Evolutionary conservation across 1,140 invertebrate genomes (phyloP), one percentile per base, ranked within the genome.

Genomic region (Drosophila orena): DNA sequence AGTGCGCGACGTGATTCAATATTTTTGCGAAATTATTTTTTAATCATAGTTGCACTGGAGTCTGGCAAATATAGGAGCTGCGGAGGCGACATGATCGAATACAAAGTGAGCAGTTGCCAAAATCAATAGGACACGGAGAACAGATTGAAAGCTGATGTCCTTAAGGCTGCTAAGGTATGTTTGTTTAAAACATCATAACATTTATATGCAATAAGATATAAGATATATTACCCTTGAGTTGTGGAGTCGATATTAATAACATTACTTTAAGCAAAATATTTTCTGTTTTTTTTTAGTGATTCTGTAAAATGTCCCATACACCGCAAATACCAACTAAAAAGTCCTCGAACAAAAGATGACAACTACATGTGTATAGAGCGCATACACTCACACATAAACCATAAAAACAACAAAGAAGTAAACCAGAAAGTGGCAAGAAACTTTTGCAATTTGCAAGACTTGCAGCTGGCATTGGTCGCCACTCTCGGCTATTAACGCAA

Each of bases 11-110:
- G 83, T 89, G 83, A 86, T 73, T 75, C 86, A 88, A 84, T 77
- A 84, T 84, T 83, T 79, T 46, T 70, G 15, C 50, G 42, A 84
- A 89, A 88, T 88, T 89, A 79, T 88, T 88, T 89, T 88, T 79
- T 89, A 88, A 88, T 88, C 77, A 75, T 50, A 72, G 68, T 53
- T 38, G 24, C 38, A 53, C 55, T 44, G 46, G 60, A 72, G 69
- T 27, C 69, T 50, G 43, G 17, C 37, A 44, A 68, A 69, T 53
- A 65, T 30, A n/a, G 30, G 15, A 17, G 10, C 2, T 17, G 15
- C 7, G 1, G 10, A 52, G 22, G 44, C 27, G 17, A 61, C 14
- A 44, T 24, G 20, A 12, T 20, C 54, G 14, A 17, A 44, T 24
- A n/a, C 27, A 35, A 35, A 60, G 57, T 37, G 22, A n/a, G 54